Evolutionary conservation across 1,140 invertebrate species (phyloP).

Genomic region (Camponotus floridanus): DNA sequence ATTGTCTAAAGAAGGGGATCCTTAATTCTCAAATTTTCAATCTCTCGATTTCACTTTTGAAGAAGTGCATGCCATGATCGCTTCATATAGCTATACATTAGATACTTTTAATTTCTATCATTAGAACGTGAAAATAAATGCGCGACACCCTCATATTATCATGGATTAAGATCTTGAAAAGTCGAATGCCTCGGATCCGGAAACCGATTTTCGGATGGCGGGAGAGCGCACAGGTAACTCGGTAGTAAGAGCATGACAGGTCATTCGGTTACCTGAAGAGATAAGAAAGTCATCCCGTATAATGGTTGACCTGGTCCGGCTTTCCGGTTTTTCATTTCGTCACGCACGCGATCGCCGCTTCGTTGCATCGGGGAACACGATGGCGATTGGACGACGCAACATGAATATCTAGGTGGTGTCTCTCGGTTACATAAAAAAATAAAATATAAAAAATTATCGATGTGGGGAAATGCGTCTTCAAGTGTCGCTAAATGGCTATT

Average conservation of each 20-base stretch:
- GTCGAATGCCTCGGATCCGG: conserved; percentile 32
- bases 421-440: not conserved
- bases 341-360: conserved; percentile 47
- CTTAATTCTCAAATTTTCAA: not conserved
- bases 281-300: conserved; percentile 83
- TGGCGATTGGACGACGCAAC: conserved; percentile 6
- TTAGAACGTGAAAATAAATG: conserved; percentile 68
- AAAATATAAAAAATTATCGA: not conserved
- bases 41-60: not conserved
- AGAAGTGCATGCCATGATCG: not conserved
- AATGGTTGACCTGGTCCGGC: conserved; percentile 71
- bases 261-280: conserved; percentile 66
- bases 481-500: conserved; percentile 31
- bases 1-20: not conserved
- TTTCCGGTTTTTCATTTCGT: conserved; percentile 56
- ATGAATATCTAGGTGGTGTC: not conserved
- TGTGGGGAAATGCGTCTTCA: not conserved
- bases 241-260: conserved; percentile 66
- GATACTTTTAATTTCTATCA: not conserved
- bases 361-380: conserved; percentile 36
- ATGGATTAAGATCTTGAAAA: conserved; percentile 71
- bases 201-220: conserved; percentile 22
- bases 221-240: conserved; percentile 37
- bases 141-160: conserved; percentile 66
- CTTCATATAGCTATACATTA: not conserved